These are phyloP conservation scores for Harpalus rubripes DNA, from an alignment of 2,888 invertebrate species.

Conservation along the genomic window DNA sequence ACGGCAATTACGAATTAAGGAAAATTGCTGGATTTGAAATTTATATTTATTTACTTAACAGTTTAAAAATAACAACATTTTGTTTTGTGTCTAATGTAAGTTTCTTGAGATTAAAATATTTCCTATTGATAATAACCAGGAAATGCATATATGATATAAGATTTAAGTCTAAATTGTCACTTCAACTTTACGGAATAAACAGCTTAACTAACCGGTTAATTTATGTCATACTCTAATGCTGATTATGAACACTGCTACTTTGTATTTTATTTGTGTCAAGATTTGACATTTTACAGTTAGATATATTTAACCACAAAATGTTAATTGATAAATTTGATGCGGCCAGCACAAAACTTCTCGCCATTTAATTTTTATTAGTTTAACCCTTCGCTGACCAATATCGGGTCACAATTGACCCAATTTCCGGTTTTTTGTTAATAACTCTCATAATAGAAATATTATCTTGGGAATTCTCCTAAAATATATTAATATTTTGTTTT, in stretches of 20 bases:
- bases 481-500: too few relatives aligned
- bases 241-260: not conserved
- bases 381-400: too few relatives aligned
- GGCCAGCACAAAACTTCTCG: too few relatives aligned
- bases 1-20: not conserved
- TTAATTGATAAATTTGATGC: not conserved
- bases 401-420: too few relatives aligned
- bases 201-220: conserved; percentile 10
- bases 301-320: not conserved
- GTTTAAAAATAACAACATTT: not conserved
- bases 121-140: not conserved
- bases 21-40: not conserved
- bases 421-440: too few relatives aligned
- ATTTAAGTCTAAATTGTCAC: not conserved
- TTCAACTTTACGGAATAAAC: conserved; percentile 6
- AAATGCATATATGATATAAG: conserved; percentile 14
- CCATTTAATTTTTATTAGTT: too few relatives aligned
- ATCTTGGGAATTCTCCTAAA: too few relatives aligned
- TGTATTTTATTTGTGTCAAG: conserved; percentile 7
- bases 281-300: conserved; percentile 4
- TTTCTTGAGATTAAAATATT: too few relatives aligned
- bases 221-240: conserved; percentile 22
- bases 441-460: too few relatives aligned
- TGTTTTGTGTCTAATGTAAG: too few relatives aligned
- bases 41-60: conserved; percentile 1